Conservation (phyloP, 2,113 vertebrate species). For the Lipotes vexillifer region DNA sequence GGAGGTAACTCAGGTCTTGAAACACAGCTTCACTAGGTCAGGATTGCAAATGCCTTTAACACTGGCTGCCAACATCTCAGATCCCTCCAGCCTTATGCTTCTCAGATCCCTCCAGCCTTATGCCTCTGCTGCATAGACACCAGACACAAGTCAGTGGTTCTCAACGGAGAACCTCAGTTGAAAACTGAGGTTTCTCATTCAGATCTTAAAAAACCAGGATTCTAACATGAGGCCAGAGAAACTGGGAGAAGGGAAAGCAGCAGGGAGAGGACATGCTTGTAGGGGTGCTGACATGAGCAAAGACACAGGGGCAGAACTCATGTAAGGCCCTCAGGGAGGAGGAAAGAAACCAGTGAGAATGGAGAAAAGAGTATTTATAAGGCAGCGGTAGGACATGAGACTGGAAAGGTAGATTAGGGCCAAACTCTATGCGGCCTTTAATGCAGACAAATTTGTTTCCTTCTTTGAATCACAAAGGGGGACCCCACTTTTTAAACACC, state of each 20-base stretch:
- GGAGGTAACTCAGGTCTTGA: background rate
- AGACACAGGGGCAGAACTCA: background rate
- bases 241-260: background rate
- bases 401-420: background rate
- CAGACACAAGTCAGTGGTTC: background rate
- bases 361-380: background rate
- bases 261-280: rapidly evolving
- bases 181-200: too few relatives aligned
- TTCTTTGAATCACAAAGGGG: background rate
- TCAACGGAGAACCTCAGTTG: too few relatives aligned
- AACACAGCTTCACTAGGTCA: background rate
- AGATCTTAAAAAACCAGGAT: background rate
- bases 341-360: background rate
- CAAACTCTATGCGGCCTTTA: background rate
- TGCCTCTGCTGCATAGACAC: background rate
- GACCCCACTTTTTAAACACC: background rate
- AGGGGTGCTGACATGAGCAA: too few relatives aligned
- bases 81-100: background rate
- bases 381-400: background rate
- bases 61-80: background rate
- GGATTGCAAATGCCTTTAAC: background rate
- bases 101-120: too few relatives aligned
- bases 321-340: too few relatives aligned
- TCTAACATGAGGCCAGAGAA: background rate
- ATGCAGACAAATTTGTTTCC: background rate